These are phyloP conservation scores for Rhineura floridana DNA, from an alignment of 2,113 vertebrate species.

Conservation along the genomic window DNA sequence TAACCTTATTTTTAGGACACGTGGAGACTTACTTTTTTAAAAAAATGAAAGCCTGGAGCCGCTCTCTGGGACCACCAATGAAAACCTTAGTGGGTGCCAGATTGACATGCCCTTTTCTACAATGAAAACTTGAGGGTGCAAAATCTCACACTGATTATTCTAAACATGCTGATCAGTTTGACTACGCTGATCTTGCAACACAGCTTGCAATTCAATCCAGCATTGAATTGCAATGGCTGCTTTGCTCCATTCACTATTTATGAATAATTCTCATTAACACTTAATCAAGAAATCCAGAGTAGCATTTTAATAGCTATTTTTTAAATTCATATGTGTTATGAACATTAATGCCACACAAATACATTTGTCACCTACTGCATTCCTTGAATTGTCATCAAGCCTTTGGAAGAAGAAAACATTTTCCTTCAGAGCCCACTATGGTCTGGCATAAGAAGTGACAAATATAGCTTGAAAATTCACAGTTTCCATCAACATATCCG, in stretches of 20 bases:
- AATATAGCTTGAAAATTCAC: constrained; percentile 44
- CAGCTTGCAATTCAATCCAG: too few species aligned
- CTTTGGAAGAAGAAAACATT: not conserved
- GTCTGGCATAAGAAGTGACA: constrained; percentile 20
- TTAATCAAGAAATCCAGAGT: not conserved
- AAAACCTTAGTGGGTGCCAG: too few species aligned
- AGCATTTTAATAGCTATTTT: not conserved
- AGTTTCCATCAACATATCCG: constrained; percentile 43
- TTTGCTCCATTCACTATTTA: not conserved
- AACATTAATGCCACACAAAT: not conserved
- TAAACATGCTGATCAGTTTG: too few species aligned
- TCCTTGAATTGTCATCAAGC: not conserved
- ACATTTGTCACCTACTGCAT: not conserved
- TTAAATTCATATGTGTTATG: not conserved
- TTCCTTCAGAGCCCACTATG: not conserved
- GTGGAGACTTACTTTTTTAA: too few species aligned
- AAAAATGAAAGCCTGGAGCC: too few species aligned
- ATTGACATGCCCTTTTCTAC: too few species aligned
- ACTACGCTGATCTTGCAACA: too few species aligned
- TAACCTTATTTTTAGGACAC: too few species aligned
- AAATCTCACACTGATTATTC: too few species aligned
- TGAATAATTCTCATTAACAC: not conserved
- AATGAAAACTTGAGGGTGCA: too few species aligned
- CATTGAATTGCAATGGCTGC: too few species aligned
- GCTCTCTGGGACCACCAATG: too few species aligned